A percentile compares a stretch with the other conserved stretches of the same genome.
phyloP scores from a whole-genome alignment of 2,888 invertebrate genomes.

The Erpobdella octoculata region DNA sequence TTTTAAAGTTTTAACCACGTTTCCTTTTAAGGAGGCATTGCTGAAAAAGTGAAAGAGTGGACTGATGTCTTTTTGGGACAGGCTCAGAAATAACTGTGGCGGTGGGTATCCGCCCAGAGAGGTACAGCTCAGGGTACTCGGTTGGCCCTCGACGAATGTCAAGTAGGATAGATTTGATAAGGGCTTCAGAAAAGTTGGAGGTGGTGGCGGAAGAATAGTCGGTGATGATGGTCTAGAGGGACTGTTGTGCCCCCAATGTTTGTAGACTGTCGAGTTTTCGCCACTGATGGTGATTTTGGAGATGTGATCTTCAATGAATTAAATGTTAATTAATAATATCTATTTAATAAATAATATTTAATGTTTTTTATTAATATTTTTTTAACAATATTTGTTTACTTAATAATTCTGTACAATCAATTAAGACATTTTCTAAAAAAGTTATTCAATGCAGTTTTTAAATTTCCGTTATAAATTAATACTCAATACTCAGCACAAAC shows the following conservation, averaged over 20 bases:
- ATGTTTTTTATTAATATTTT: too few species aligned
- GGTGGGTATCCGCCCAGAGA: slow-evolving; percentile 32
- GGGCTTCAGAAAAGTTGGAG: slow-evolving; percentile 12
- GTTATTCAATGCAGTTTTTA: too few species aligned
- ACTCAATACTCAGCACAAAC: too few species aligned
- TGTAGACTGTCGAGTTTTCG: background rate
- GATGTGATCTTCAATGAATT: background rate
- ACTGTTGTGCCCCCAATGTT: background rate
- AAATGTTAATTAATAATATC: too few species aligned
- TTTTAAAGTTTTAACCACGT: too few species aligned
- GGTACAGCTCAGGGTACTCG: slow-evolving; percentile 31
- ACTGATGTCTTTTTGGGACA: slow-evolving; percentile 30
- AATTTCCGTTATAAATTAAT: too few species aligned
- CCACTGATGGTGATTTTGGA: background rate
- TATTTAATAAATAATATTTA: too few species aligned
- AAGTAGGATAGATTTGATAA: slow-evolving; percentile 10
- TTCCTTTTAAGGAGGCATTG: slow-evolving; percentile 3
- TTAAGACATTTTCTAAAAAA: too few species aligned
- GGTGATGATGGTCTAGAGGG: background rate
- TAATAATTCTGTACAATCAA: too few species aligned
- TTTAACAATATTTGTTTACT: too few species aligned
- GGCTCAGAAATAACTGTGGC: slow-evolving; percentile 31
- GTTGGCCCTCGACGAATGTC: slow-evolving; percentile 30
- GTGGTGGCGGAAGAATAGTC: too few species aligned
- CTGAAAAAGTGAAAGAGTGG: background rate